Percentiles rank a stretch among this genome's conserved stretches.
Evolutionary conservation across 2,113 vertebrate species (phyloP).

Genomic region (Rana temporaria): DNA sequence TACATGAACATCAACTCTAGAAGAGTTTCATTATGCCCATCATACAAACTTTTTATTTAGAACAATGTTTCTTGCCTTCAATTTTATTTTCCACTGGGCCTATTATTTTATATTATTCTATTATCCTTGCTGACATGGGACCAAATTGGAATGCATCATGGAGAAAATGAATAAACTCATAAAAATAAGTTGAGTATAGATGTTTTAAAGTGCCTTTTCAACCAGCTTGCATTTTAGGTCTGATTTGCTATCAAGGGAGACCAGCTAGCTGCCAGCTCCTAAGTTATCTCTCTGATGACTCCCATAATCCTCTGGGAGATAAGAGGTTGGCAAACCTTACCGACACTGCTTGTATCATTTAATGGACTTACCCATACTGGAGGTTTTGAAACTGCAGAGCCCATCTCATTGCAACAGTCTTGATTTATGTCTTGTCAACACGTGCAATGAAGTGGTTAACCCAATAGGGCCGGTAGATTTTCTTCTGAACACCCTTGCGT

Average conservation of each 20-base stretch:
- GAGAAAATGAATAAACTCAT: neutral
- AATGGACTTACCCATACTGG: neutral
- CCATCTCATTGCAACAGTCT: neutral
- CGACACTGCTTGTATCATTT: neutral
- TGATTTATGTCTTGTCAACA: neutral
- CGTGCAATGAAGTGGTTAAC: slow-evolving; percentile 16
- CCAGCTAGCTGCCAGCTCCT: slow-evolving; percentile 16
- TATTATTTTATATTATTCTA: too few species aligned
- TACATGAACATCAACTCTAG: too few species aligned
- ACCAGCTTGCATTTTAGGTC: slow-evolving; percentile 20
- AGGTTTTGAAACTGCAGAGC: neutral
- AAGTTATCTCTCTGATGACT: slow-evolving; percentile 36
- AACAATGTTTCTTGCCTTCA: too few species aligned
- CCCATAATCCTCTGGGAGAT: slow-evolving; percentile 41
- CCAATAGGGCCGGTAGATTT: neutral
- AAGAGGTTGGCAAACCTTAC: slow-evolving; percentile 37
- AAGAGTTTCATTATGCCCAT: too few species aligned
- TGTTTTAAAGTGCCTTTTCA: slow-evolving; percentile 1
- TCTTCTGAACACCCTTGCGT: neutral
- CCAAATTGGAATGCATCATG: neutral
- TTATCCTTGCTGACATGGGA: too few species aligned
- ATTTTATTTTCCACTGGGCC: too few species aligned
- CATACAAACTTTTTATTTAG: too few species aligned
- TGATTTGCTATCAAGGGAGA: slow-evolving; percentile 3
- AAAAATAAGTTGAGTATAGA: slow-evolving; percentile 32